Evolutionary conservation across 2,888 invertebrate species (phyloP).

Genomic region (Caenorhabditis plicata): DNA sequence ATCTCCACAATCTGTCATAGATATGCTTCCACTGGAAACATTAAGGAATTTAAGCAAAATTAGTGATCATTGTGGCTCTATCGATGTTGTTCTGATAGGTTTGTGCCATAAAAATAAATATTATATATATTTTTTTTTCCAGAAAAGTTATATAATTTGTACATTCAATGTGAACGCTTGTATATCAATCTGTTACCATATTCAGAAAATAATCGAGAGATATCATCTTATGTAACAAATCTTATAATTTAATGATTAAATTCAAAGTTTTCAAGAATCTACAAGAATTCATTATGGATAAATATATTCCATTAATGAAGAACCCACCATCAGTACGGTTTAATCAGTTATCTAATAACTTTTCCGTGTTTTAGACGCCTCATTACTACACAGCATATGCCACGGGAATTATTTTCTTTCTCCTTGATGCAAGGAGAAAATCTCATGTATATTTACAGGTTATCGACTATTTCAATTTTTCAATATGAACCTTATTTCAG

Average conservation of each 20-base stretch:
- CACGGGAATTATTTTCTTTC: slow-evolving; percentile 18
- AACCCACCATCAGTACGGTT: not conserved
- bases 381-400: slow-evolving; percentile 19
- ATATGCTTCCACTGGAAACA: too few species aligned
- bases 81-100: too few species aligned
- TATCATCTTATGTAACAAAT: not conserved
- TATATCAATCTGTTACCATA: slow-evolving; percentile 13
- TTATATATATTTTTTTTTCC: too few species aligned
- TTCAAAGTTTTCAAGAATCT: not conserved
- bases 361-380: not conserved
- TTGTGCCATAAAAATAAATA: too few species aligned
- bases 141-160: too few species aligned
- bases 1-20: too few species aligned
- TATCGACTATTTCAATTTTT: not conserved
- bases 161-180: too few species aligned
- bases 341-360: too few species aligned
- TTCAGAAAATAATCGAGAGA: slow-evolving; percentile 12
- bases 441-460: slow-evolving; percentile 3
- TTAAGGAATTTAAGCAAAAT: too few species aligned
- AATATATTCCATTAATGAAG: slow-evolving; percentile 2
- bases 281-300: not conserved
- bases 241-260: not conserved
- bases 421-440: slow-evolving; percentile 15
- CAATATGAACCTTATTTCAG: not conserved
- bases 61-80: too few species aligned